Evolutionary conservation across 2,797 vertebrate genomes (phyloP), one percentile per base, ranked within the genome.

Genomic region (Hydrophis major): DNA sequence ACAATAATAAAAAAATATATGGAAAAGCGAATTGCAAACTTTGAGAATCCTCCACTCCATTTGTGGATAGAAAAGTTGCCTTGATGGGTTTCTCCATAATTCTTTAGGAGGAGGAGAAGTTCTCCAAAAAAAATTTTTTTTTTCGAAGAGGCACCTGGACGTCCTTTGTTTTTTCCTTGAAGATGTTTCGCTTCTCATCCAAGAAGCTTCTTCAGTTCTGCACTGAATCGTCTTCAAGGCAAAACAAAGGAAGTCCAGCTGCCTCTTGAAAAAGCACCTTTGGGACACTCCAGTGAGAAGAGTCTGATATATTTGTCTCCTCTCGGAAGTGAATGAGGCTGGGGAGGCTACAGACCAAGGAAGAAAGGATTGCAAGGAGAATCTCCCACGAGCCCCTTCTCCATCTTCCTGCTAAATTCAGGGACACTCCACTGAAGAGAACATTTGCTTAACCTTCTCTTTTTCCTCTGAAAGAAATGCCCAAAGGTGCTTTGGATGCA

Each of bases 21-120:
- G 78, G 91, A 90, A 63, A 87, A 27, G 12, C 16, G 92, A 93
- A n/a, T 47, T 92, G 93, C 61, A 57, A 63, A 37, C 37, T 42
- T 78, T 78, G 37, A 22, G 11, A 22, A 42, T 22, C 18, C 16
- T 7, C 32, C 69, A 20, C 69, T 78, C 69, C 10, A 22, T 78
- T 78, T 42, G 69, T 78, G 32, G 69, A 2, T 20, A 22, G 69
- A 42, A 37, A 42, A 78, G 18, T 78, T 8, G 69, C 7, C 32
- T 42, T 42, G 32, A 42, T 20, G 18, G 18, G 18, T 42, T 78
- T 78, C 69, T 42, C 69, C 69, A 0, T 42, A 78, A 5, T 78
- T 42, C 32, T 78, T 4, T 18, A 78, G 69, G 69, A 78, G 69
- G 69, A 10, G 7, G 37, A 78, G 69, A 42, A 2, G 7, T 78